Percentiles rank a stretch among this genome's conserved stretches.
Evolutionary conservation across 2,113 vertebrate species (phyloP).

Genomic region (Conger conger): DNA sequence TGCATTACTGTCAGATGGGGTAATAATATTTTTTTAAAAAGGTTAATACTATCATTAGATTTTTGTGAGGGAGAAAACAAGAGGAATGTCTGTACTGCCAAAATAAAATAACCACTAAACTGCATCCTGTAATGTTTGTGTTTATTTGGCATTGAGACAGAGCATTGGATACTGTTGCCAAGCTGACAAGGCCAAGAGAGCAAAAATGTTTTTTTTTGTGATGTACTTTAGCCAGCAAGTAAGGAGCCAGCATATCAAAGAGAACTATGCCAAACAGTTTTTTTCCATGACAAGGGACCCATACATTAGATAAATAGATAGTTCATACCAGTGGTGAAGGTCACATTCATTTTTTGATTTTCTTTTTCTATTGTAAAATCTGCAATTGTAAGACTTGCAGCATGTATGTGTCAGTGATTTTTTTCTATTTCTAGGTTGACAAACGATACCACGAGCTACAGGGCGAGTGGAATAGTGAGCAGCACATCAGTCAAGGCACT

Average conservation of each 20-base stretch:
- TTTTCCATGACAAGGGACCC: not conserved
- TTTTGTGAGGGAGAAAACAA: too few species aligned
- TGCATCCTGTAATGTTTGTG: too few species aligned
- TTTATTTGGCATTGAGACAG: too few species aligned
- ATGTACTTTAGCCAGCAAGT: not conserved
- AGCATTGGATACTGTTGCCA: not conserved
- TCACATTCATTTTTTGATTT: not conserved
- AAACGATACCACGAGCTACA: constrained; percentile 43
- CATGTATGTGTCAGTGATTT: not conserved
- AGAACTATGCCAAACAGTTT: not conserved
- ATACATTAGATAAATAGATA: not conserved
- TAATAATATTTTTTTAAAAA: too few species aligned
- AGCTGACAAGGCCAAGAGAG: not conserved
- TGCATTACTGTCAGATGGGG: too few species aligned
- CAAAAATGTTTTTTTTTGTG: not conserved
- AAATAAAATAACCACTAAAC: too few species aligned
- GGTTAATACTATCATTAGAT: too few species aligned
- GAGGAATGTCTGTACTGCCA: too few species aligned
- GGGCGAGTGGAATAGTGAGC: constrained; percentile 69
- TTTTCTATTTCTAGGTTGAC: constrained; percentile 61
- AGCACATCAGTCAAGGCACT: constrained; percentile 66
- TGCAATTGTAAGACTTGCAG: not conserved
- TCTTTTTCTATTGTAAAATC: not conserved
- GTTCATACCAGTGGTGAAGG: too few species aligned
- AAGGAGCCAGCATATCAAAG: not conserved